phyloP scores from a whole-genome alignment of 2,888 invertebrate species.

The Phytoseiulus persimilis region DNA sequence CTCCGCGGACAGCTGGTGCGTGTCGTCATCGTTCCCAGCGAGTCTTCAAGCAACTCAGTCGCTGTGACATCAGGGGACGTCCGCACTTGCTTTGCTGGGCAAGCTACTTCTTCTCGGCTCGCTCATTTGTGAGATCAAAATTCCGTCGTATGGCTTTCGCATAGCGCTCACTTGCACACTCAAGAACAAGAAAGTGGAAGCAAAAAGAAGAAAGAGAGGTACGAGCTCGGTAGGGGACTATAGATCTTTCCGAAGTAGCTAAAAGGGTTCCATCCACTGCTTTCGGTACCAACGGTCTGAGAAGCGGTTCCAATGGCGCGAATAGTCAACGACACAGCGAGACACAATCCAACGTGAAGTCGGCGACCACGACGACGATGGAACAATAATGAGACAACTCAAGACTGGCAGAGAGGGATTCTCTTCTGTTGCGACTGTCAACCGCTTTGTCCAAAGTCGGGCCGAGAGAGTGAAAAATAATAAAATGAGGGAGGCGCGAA shows the following conservation, averaged over 20 bases:
- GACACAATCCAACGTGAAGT: neutral
- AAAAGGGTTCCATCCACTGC: neutral
- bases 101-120: neutral
- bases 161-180: neutral
- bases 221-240: neutral
- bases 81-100: neutral
- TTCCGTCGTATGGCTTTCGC: neutral
- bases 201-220: neutral
- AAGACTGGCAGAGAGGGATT: neutral
- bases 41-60: neutral
- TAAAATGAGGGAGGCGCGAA: neutral
- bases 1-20: neutral
- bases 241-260: neutral
- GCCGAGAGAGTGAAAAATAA: neutral
- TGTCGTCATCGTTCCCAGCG: neutral
- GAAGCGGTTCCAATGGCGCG: neutral
- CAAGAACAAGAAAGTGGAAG: neutral
- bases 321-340: neutral
- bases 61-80: neutral
- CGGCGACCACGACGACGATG: neutral
- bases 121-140: neutral
- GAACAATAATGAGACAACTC: slow-evolving; percentile 5
- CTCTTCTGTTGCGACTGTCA: neutral
- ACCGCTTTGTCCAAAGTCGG: neutral
- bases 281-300: neutral